phyloP scores from a whole-genome alignment of 2,113 vertebrate genomes.

The Pomatorhinus ruficollis region DNA sequence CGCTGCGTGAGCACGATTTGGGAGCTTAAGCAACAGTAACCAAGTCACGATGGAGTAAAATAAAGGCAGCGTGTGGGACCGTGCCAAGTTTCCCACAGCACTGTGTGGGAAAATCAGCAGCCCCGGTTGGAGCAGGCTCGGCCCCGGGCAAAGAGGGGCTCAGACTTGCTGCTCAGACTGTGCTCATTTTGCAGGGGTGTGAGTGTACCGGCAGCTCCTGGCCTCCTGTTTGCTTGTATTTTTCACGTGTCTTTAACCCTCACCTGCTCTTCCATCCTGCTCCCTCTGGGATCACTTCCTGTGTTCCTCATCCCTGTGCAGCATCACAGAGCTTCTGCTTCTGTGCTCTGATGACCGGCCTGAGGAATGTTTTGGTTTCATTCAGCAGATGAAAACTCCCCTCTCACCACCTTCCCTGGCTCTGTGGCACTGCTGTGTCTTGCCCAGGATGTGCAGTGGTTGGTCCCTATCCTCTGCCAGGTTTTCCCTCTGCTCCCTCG shows the following conservation, averaged over 20 bases:
- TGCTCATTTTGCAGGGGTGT: rapidly evolving
- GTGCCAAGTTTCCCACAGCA: neutral
- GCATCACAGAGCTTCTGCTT: neutral
- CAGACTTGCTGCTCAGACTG: neutral
- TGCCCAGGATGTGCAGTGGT: neutral
- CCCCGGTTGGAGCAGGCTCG: neutral
- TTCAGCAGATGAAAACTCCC: neutral
- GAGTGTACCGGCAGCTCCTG: neutral
- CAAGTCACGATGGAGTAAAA: neutral
- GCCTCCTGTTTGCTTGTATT: rapidly evolving
- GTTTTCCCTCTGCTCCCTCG: neutral
- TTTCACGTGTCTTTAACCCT: neutral
- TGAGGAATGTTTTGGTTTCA: neutral
- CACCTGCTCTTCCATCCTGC: rapidly evolving
- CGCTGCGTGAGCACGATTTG: rapidly evolving
- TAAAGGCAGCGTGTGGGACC: neutral
- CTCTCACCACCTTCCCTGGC: neutral
- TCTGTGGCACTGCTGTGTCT: neutral
- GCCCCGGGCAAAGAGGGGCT: neutral
- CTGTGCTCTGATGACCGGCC: neutral
- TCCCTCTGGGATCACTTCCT: neutral
- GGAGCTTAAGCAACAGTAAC: neutral
- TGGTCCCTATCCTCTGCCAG: neutral
- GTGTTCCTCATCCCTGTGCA: neutral
- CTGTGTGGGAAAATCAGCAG: neutral